Base-by-base conservation (phyloP, 2,888 invertebrate species). In the Ochropleura plecta region DNA sequence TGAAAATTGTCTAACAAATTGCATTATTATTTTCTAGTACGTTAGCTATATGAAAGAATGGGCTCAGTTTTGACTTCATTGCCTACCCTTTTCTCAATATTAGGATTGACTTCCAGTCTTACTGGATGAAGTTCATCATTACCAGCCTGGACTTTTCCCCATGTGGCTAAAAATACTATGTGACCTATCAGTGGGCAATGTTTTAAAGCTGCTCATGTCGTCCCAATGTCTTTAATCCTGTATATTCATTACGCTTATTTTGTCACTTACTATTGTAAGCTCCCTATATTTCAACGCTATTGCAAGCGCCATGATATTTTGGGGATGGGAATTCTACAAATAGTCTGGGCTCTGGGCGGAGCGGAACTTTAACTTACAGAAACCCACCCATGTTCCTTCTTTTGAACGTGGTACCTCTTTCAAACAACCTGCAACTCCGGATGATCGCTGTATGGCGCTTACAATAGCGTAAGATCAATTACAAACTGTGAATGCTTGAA, bases 1-100 rank as follows among this genome's bases (percentile, higher is more conserved):
- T 73, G 70, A 81, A 81, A 71, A 81, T 82, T 81, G 62, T 49
- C 62, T 73, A 60, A 71, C n/a, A 74, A 42, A 40, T 66, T 48
- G 40, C 46, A 71, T 69, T 46, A 66, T 71, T 69, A 69, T 63
- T 62, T 78, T 74, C 55, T 74, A 63, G n/a, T 30, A 44, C n/a
- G 59, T 71, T 63, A 44, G 60, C 16, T 70, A 44, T 20, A 64
- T 77, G 20, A 68, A 66, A 59, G 5, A 49, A 30, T 73, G n/a
- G 12, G 40, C 8, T 72, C 20, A 51, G 55, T 18, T 30, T 49
- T 63, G 49, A 42, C 7, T 51, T 51, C 40, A 51, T 42, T n/a
- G 46, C n/a, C 30, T 51, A 20, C 9, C 0, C 14, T 73, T 16
- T 20, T 12, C n/a, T 2, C 18, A 14, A 20, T 42, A 0, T 57